Evolutionary conservation across 2,113 vertebrate genomes (phyloP).

Genomic region (Aptenodytes patagonicus): DNA sequence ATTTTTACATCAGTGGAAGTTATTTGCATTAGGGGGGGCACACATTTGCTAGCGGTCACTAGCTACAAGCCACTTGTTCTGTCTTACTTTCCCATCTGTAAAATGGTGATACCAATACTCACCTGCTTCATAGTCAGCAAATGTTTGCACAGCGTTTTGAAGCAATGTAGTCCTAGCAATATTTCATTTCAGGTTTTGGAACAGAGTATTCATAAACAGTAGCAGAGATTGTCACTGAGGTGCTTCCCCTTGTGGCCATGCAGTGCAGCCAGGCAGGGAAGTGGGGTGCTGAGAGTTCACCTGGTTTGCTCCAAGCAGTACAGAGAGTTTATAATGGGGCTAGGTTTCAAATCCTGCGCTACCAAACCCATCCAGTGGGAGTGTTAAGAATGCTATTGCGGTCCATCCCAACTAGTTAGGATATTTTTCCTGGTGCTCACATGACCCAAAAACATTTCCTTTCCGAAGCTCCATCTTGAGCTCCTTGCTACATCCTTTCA

Average conservation of each 20-base stretch:
- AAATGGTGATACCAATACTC: neutral
- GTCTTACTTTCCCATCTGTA: neutral
- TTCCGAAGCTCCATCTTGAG: neutral
- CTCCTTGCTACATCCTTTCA: neutral
- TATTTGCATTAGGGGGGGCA: neutral
- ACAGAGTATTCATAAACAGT: neutral
- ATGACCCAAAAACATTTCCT: neutral
- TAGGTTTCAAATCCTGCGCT: neutral
- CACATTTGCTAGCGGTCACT: neutral
- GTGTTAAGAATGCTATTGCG: neutral
- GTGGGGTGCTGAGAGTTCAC: neutral
- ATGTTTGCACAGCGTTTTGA: neutral
- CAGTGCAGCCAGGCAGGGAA: neutral
- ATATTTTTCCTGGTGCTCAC: neutral
- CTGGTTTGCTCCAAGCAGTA: neutral
- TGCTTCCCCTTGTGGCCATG: neutral
- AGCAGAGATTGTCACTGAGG: neutral
- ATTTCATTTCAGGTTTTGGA: neutral
- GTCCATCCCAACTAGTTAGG: neutral
- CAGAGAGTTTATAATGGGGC: neutral
- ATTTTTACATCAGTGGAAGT: neutral
- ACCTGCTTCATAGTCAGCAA: neutral
- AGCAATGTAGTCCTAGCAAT: neutral
- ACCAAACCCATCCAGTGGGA: neutral
- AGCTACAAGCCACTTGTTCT: neutral